phyloP scores from a whole-genome alignment of 2,797 vertebrate species.

The Spea hammondii region DNA sequence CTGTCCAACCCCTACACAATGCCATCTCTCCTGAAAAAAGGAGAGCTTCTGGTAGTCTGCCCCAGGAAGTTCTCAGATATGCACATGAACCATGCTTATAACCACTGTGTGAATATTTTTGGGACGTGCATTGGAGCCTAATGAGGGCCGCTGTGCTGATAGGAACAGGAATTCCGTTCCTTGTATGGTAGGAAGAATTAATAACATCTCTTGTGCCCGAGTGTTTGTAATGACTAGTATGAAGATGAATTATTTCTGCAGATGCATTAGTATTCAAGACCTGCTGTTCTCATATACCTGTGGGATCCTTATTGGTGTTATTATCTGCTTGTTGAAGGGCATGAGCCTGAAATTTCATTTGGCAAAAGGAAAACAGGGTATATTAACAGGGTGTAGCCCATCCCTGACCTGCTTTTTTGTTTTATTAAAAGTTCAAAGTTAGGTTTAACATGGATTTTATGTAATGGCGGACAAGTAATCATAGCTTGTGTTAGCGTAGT shows the following conservation, averaged over 20 bases:
- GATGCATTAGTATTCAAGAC: conserved; percentile 38
- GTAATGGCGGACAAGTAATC: too few relatives aligned
- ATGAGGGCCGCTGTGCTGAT: too few relatives aligned
- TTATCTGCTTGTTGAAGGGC: conserved; percentile 17
- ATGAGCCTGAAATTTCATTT: background rate
- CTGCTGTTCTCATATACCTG: conserved; percentile 9
- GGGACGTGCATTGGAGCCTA: too few relatives aligned
- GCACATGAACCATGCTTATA: too few relatives aligned
- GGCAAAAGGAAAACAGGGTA: background rate
- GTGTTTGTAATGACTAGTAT: conserved; percentile 32
- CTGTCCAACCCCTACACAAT: too few relatives aligned
- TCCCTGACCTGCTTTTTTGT: too few relatives aligned
- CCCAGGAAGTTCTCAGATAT: too few relatives aligned
- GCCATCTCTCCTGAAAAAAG: background rate
- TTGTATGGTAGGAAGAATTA: conserved; percentile 1
- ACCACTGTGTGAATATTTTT: too few relatives aligned
- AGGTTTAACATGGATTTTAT: too few relatives aligned
- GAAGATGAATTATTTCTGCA: conserved; percentile 41
- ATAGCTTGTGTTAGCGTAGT: too few relatives aligned
- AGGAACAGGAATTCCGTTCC: too few relatives aligned
- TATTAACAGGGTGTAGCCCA: background rate
- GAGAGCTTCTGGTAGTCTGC: conserved; percentile 1
- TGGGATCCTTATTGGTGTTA: conserved; percentile 34
- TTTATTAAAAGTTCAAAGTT: too few relatives aligned
- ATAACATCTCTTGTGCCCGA: conserved; percentile 18